Conservation (phyloP, 1,140 invertebrate genomes). For the Drosophila varians region DNA sequence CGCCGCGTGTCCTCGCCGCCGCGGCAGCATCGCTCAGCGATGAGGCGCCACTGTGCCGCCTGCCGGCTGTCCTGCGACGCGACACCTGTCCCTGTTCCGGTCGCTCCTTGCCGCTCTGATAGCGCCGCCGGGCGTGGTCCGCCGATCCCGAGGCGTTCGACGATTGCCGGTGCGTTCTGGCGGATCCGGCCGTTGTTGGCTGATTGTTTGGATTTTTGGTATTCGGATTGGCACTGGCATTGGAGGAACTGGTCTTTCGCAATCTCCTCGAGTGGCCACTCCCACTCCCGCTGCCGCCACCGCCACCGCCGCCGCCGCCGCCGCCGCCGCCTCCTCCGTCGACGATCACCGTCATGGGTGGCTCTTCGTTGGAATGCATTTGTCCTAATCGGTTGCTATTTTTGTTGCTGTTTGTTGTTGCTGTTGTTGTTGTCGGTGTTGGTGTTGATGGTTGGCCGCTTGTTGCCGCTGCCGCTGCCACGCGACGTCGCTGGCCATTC, state of each 20-base stretch:
- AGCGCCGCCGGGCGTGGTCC: constrained; percentile 29
- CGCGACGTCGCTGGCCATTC: constrained; percentile 72
- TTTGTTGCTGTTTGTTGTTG: constrained; percentile 11
- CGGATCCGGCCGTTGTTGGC: background rate
- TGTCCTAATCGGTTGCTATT: constrained; percentile 43
- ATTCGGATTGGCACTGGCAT: constrained; percentile 42
- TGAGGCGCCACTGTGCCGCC: constrained; percentile 62
- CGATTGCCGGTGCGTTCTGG: constrained; percentile 33
- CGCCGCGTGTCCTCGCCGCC: constrained; percentile 2
- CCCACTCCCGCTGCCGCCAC: constrained; percentile 13
- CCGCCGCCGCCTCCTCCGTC: constrained; percentile 40
- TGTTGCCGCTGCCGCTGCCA: constrained; percentile 61
- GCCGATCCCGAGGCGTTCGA: constrained; percentile 39
- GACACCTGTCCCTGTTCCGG: constrained; percentile 10
- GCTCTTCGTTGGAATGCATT: constrained; percentile 78
- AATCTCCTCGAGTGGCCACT: constrained; percentile 45
- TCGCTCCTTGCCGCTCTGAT: constrained; percentile 47
- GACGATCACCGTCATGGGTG: constrained; percentile 71
- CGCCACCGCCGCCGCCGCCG: constrained; percentile 11
- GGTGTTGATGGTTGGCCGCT: constrained; percentile 21
- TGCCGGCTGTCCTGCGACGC: constrained; percentile 33
- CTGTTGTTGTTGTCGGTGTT: constrained; percentile 19
- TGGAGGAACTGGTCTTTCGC: constrained; percentile 76
- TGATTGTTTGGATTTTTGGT: constrained; percentile 11
- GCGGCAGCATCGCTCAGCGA: constrained; percentile 49